Conservation (phyloP, 1,140 invertebrate genomes). For the Chelonus insularis region DNA sequence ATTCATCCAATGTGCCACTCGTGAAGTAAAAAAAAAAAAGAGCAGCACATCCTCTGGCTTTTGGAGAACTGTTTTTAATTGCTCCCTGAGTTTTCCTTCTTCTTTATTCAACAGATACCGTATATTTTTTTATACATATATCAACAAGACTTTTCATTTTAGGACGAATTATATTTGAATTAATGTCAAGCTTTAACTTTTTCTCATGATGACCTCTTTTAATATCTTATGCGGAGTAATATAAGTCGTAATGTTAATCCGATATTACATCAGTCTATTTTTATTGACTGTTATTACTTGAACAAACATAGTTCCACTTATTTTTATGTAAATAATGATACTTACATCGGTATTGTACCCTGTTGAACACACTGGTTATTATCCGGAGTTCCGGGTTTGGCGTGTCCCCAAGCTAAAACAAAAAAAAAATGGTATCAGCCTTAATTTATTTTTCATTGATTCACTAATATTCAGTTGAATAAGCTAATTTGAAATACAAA, state of each 20-base stretch:
- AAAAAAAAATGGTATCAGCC: constrained; percentile 38
- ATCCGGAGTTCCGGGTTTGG: constrained; percentile 82
- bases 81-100: constrained; percentile 18
- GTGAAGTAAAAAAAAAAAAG: constrained; percentile 5
- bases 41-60: constrained; percentile 11
- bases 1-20: constrained; percentile 37
- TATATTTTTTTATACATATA: neutral
- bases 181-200: constrained; percentile 12
- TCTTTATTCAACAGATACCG: constrained; percentile 19
- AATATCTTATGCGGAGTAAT: neutral
- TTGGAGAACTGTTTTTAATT: constrained; percentile 32
- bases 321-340: constrained; percentile 30
- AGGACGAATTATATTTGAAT: constrained; percentile 11
- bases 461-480: too few relatives aligned
- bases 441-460: constrained; percentile 50
- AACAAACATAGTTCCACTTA: too few relatives aligned
- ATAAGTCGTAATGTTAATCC: too few relatives aligned
- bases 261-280: neutral
- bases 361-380: constrained; percentile 84
- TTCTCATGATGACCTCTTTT: neutral
- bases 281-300: neutral
- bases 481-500: too few relatives aligned
- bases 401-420: constrained; percentile 79
- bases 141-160: constrained; percentile 9
- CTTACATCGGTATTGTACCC: constrained; percentile 80